A percentile compares a stretch with the other conserved stretches of the same genome.
phyloP scores from a whole-genome alignment of 2,113 vertebrate species.

The Channa argus region DNA sequence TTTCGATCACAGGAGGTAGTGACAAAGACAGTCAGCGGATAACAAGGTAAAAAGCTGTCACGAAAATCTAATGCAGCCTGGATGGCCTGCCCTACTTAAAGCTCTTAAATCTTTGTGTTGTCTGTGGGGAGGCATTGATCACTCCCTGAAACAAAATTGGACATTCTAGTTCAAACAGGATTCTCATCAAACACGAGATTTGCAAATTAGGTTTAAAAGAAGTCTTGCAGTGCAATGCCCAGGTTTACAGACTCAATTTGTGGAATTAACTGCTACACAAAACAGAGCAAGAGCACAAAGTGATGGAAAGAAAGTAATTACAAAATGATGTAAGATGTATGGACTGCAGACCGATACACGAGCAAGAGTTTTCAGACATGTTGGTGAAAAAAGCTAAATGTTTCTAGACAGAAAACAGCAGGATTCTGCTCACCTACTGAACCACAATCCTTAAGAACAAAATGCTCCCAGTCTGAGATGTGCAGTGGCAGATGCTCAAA shows the following conservation, averaged over 20 bases:
- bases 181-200: constrained; percentile 34
- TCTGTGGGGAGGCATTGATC: constrained; percentile 53
- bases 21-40: constrained; percentile 50
- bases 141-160: constrained; percentile 38
- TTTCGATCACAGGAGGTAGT: constrained; percentile 31
- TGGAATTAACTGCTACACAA: neutral
- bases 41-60: constrained; percentile 23
- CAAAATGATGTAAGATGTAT: neutral
- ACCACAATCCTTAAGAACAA: constrained; percentile 17
- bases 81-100: constrained; percentile 36
- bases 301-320: neutral
- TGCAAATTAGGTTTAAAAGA: constrained; percentile 38
- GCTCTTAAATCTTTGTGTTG: constrained; percentile 29
- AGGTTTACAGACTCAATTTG: constrained; percentile 41
- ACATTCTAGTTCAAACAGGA: constrained; percentile 20
- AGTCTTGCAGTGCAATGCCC: constrained; percentile 7
- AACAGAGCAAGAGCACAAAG: constrained; percentile 8
- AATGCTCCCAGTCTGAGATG: constrained; percentile 40
- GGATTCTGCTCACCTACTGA: constrained; percentile 19
- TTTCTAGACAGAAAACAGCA: constrained; percentile 13
- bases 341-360: neutral
- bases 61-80: constrained; percentile 16
- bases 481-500: constrained; percentile 44
- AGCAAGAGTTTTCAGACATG: constrained; percentile 15
- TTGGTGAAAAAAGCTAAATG: constrained; percentile 1